Base-by-base conservation (phyloP, 2,888 invertebrate genomes). In the Gymnosoma rotundatum region DNA sequence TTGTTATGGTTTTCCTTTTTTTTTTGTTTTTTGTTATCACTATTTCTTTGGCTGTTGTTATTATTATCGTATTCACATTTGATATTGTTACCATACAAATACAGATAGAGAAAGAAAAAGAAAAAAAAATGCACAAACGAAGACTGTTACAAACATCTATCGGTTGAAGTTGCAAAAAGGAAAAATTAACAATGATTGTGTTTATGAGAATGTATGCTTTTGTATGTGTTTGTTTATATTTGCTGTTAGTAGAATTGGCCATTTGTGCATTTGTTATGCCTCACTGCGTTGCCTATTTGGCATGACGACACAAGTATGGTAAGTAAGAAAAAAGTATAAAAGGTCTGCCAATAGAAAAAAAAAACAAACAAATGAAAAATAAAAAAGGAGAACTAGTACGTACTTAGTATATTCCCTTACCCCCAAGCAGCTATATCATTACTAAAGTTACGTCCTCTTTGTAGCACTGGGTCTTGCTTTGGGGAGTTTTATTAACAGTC, bases 221-320 rank as follows among this genome's bases (percentile, higher is more conserved):
- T 5, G 32, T 32, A 20, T 36, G 16, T 61, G 60, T 45, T 8
- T 52, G 60, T 32, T 56, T 75, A 52, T 75, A 16, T 66, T 56
- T 72, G 52, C 61, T 69, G 69, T 79, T 63, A 74, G 81, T 70
- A 81, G 88, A 89, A 90, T 90, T 90, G 90, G 90, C 90, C 90
- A 90, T 90, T 90, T 90, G 90, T 89, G 88, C 89, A 89, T 91
- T 90, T 89, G 89, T 89, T 90, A 86, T 90, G 89, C 89, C 89
- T 91, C 88, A 89, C 88, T 90, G 79, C 80, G 89, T 90, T 88
- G 89, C 90, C 90, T 90, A 90, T 88, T 90, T 89, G 89, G 89
- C 89, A 90, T 90, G 89, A 89, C 89, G 90, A 87, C 87, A 79
- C 36, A 76, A 58, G 69, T 64, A 73, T 38, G 48, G 36, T 21